Base-by-base conservation (phyloP, 2,113 vertebrate species). In the Theropithecus gelada region DNA sequence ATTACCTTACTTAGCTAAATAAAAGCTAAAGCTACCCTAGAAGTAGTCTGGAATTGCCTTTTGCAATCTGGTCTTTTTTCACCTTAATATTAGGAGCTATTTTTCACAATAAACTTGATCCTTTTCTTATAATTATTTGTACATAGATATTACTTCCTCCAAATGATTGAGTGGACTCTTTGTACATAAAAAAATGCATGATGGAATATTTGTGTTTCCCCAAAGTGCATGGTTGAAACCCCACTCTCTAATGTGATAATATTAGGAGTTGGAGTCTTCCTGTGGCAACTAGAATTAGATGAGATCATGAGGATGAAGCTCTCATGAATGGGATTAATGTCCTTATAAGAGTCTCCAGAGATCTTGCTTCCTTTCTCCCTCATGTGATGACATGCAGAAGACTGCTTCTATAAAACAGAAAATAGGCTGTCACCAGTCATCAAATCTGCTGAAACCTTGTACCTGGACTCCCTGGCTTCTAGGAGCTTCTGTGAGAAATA, bases 1-100 rank as follows among this genome's bases (percentile, higher is more conserved):
- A 89, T 87, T 94, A 68, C 30, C 66, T 61, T 97, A 38, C 94
- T 98, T 97, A 94, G 35, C 45, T 96, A 97, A 97, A 87, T 87
- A 95, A 88, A 98, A 97, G 94, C 35, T 88, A 61, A 96, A 96
- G 55, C 4, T 27, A 88, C 70, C 0, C 66, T 95, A 76, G 59
- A 86, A 64, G 78, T 84, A 97, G 27, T 12, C 30, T 97, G 75
- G 43, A 90, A 92, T 97, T 96, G 14, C 30, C 64, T 86, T 84
- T 83, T 61, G 8, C 38, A 88, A 38, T 27, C n/a, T 40, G 22
- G 48, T 57, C 27, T 40, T 88, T 92, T 87, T n/a, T 96, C 22
- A 70, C 2, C 38, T 80, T 72, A 68, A 16, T 38, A 18, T 11
- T 55, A 68, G n/a, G 5, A 93, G 23, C 6, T 64, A 38, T 9